phyloP scores from a whole-genome alignment of 2,113 vertebrate species.

The Hyaena hyaena region DNA sequence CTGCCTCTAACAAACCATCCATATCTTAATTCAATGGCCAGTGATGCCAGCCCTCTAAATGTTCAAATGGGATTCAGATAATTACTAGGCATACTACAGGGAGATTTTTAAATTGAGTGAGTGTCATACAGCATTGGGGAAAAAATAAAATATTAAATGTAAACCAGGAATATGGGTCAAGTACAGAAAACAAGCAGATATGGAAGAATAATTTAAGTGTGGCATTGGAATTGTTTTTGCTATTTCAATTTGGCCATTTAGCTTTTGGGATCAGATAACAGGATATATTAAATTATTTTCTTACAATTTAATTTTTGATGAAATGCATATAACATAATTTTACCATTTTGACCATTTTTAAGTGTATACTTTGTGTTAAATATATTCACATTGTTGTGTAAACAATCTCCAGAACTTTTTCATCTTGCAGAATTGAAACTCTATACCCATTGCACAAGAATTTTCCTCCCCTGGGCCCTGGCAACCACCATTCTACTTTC shows the following conservation, averaged over 20 bases:
- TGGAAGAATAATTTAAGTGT: neutral
- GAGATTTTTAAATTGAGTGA: neutral
- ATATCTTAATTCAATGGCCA: neutral
- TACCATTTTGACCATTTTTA: neutral
- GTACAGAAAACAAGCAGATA: neutral
- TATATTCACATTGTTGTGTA: neutral
- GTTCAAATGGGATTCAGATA: constrained; percentile 35
- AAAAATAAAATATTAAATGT: neutral
- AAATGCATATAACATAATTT: neutral
- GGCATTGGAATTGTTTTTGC: neutral
- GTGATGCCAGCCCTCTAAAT: constrained; percentile 63
- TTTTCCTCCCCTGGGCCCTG: neutral
- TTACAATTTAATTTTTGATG: neutral
- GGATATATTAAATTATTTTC: neutral
- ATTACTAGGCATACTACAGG: neutral
- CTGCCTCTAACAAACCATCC: neutral
- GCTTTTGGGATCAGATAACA: neutral
- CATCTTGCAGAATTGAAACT: neutral
- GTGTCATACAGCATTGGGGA: neutral
- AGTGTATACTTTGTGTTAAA: neutral
- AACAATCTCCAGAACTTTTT: neutral
- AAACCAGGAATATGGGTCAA: neutral
- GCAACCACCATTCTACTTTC: neutral
- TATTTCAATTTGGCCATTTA: neutral
- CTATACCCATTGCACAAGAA: neutral